Conservation (phyloP, 2,797 vertebrate species). For the Thaleichthys pacificus region DNA sequence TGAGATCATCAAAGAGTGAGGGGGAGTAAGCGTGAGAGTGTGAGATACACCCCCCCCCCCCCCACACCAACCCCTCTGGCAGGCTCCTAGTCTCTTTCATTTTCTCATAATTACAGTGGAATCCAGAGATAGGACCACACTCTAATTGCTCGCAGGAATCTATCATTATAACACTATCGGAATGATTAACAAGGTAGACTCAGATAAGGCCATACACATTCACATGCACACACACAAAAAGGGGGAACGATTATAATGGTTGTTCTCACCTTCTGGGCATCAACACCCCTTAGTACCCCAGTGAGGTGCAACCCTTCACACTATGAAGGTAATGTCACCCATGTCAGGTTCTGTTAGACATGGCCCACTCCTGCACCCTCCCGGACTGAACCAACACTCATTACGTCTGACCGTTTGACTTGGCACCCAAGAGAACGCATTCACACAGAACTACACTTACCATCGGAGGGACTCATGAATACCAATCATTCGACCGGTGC, state of each 20-base stretch:
- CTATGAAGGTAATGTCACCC: slow-evolving; percentile 42
- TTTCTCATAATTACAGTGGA: slow-evolving; percentile 27
- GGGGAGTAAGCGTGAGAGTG: not conserved
- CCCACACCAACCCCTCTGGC: not conserved
- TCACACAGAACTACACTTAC: slow-evolving; percentile 12
- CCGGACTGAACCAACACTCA: slow-evolving; percentile 7
- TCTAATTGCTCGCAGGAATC: slow-evolving; percentile 31
- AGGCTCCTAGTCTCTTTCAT: slow-evolving; percentile 9
- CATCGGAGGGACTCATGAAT: slow-evolving; percentile 30
- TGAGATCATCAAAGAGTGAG: not conserved
- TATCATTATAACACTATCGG: slow-evolving; percentile 39
- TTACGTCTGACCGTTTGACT: slow-evolving; percentile 8
- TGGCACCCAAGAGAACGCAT: slow-evolving; percentile 3
- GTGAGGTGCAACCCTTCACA: slow-evolving; percentile 33
- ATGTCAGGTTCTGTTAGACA: slow-evolving; percentile 26
- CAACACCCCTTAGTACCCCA: slow-evolving; percentile 23
- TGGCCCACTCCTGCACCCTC: slow-evolving; percentile 7
- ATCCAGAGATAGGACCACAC: slow-evolving; percentile 13
- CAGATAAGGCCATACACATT: slow-evolving; percentile 7
- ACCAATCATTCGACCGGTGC: slow-evolving; percentile 41
- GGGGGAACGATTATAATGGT: slow-evolving; percentile 23
- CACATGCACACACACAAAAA: not conserved
- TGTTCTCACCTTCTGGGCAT: slow-evolving; percentile 9
- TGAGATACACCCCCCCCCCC: not conserved
- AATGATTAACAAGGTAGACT: slow-evolving; percentile 34